These are phyloP conservation scores for Leptogaster cylindrica DNA, from an alignment of 2,888 invertebrate species.

Conservation along the genomic window DNA sequence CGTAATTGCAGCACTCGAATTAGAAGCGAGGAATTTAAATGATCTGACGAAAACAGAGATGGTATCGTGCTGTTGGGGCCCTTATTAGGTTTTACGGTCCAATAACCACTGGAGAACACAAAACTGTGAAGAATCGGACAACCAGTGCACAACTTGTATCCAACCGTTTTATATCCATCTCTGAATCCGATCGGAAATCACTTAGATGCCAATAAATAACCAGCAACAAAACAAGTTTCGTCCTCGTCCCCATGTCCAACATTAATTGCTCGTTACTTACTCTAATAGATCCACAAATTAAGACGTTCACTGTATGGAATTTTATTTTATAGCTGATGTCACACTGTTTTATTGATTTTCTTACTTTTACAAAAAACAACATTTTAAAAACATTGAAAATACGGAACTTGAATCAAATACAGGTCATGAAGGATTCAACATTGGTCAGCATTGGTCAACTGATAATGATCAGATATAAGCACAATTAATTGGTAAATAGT, in stretches of 20 bases:
- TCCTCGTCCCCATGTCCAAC: slow-evolving; percentile 49
- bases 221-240: slow-evolving; percentile 19
- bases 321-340: slow-evolving; percentile 43
- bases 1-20: too few species aligned
- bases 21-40: too few species aligned
- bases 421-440: too few species aligned
- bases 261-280: slow-evolving; percentile 63
- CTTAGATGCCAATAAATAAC: slow-evolving; percentile 63
- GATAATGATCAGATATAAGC: slow-evolving; percentile 30
- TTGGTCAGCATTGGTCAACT: slow-evolving; percentile 13
- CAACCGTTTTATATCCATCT: slow-evolving; percentile 51
- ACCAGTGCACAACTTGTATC: too few species aligned
- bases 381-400: too few species aligned
- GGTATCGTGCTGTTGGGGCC: too few species aligned
- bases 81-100: too few species aligned
- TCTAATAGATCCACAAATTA: slow-evolving; percentile 63
- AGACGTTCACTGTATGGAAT: slow-evolving; percentile 52
- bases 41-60: too few species aligned
- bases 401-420: neutral
- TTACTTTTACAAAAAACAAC: too few species aligned
- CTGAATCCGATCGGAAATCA: slow-evolving; percentile 60
- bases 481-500: slow-evolving; percentile 38
- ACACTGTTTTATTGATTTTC: slow-evolving; percentile 46
- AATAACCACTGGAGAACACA: too few species aligned
- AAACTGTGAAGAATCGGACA: too few species aligned